Conservation (phyloP, 2,888 invertebrate species). For the Pandemis corylana region DNA sequence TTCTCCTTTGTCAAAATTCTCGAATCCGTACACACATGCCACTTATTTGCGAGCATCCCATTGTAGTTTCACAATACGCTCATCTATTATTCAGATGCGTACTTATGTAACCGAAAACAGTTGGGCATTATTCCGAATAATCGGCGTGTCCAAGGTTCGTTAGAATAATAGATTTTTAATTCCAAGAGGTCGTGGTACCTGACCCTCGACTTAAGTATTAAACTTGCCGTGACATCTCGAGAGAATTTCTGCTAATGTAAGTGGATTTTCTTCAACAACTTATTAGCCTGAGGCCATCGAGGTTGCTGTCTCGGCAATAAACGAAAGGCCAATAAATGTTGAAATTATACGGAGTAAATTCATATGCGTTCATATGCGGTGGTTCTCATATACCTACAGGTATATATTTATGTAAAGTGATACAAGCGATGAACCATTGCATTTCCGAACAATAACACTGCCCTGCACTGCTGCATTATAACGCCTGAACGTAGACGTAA, state of each 20-base stretch:
- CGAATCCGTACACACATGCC: slow-evolving; percentile 41
- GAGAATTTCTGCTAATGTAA: slow-evolving; percentile 31
- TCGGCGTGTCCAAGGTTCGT: slow-evolving; percentile 47
- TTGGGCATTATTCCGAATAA: slow-evolving; percentile 44
- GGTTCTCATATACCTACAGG: neutral
- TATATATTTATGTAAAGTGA: neutral
- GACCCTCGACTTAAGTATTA: slow-evolving; percentile 48
- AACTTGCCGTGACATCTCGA: slow-evolving; percentile 37
- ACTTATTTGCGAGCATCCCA: slow-evolving; percentile 41
- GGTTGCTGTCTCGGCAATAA: neutral
- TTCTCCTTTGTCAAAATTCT: slow-evolving; percentile 48
- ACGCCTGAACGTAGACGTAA: neutral
- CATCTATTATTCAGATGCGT: slow-evolving; percentile 41
- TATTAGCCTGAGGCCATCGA: slow-evolving; percentile 30
- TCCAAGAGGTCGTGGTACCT: slow-evolving; percentile 50
- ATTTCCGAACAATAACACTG: slow-evolving; percentile 9
- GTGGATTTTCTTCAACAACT: slow-evolving; percentile 32
- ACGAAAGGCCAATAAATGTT: slow-evolving; percentile 23
- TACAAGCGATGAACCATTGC: neutral
- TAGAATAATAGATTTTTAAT: slow-evolving; percentile 59
- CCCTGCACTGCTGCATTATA: no score
- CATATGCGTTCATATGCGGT: neutral
- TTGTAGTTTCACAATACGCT: slow-evolving; percentile 46
- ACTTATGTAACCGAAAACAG: slow-evolving; percentile 44
- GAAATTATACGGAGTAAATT: slow-evolving; percentile 9